Conservation (phyloP, 2,797 vertebrate genomes). For the Rousettus madagascariensis region DNA sequence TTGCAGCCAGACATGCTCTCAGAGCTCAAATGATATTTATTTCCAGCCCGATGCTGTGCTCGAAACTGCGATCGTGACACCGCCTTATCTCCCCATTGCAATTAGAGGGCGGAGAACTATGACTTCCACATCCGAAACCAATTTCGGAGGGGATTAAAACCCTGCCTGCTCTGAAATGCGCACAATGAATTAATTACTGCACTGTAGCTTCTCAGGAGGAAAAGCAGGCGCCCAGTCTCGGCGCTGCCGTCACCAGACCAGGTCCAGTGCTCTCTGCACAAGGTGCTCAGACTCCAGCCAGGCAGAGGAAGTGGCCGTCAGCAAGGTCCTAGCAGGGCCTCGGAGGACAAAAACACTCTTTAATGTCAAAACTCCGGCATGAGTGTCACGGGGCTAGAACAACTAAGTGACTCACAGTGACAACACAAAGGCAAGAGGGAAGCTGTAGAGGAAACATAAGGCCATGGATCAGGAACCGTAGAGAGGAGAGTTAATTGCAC, state of each 20-base stretch:
- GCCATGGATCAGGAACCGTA: background rate
- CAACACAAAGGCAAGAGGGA: background rate
- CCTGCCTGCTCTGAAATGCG: conserved; percentile 50
- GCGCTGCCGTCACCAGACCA: accelerated
- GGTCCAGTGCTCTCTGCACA: background rate
- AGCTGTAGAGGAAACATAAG: background rate
- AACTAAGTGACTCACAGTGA: background rate
- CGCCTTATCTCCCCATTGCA: conserved; percentile 45
- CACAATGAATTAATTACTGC: conserved; percentile 70
- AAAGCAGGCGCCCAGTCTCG: background rate
- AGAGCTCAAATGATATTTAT: conserved; percentile 71
- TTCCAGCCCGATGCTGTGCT: conserved; percentile 47
- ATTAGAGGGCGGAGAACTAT: conserved; percentile 68
- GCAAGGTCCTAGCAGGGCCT: background rate
- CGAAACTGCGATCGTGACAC: background rate
- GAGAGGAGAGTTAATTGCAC: background rate
- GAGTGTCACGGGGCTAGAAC: background rate
- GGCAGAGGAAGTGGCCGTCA: background rate
- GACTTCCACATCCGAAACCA: conserved; percentile 48
- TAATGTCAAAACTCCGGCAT: background rate
- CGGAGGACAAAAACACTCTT: background rate
- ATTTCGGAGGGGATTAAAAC: conserved; percentile 71
- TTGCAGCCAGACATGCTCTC: conserved; percentile 49
- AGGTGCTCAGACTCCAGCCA: background rate
- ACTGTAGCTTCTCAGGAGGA: conserved; percentile 34